Base-by-base conservation (phyloP, 2,888 invertebrate genomes). In the Anarsia innoxiella region DNA sequence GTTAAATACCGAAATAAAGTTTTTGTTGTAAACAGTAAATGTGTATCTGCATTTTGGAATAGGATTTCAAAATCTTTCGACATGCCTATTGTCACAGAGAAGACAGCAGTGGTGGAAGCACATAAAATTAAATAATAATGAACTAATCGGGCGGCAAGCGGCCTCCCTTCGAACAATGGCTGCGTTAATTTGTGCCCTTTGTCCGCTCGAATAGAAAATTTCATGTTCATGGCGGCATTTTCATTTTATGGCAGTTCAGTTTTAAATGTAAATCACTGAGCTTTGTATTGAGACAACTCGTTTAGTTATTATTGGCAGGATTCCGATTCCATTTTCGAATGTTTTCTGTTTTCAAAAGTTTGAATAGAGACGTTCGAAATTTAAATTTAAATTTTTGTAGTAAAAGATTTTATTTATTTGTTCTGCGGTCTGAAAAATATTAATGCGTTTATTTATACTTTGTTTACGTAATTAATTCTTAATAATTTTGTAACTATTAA, bases 61-160 rank as follows among this genome's bases (percentile, higher is more conserved):
- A 19, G 19, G 3, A 5, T 19, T 19, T 19, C 8, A 19, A 19
- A 19, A 19, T 19, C 19, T 19, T 19, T 19, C 19, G 3, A 5
- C 8, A 8, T 19, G 3, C 8, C 8, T 5, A 5, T 19, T 19
- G 19, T 19, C 25, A n/a, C 4, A 25, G 25, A 54, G 31, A 46
- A 32, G 36, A 33, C 10, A 37, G 15, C 43, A 42, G 48, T 42
- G 51, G 42, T 53, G 56, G 56, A 59, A 61, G 62, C 70, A 65
- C 77, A 76, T 79, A 72, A 76, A 77, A 75, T 80, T 66, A 68
- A 74, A 77, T 75, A 77, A 76, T 78, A 75, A 79, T 74, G 76
- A 76, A 78, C 66, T 78, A 78, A 82, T 78, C 73, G 71, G 51
- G 59, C 46, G 57, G 58, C 49, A 45, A 40, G 51, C 51, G 52